phyloP scores from a whole-genome alignment of 2,888 invertebrate genomes.

The Callimorpha dominula region DNA sequence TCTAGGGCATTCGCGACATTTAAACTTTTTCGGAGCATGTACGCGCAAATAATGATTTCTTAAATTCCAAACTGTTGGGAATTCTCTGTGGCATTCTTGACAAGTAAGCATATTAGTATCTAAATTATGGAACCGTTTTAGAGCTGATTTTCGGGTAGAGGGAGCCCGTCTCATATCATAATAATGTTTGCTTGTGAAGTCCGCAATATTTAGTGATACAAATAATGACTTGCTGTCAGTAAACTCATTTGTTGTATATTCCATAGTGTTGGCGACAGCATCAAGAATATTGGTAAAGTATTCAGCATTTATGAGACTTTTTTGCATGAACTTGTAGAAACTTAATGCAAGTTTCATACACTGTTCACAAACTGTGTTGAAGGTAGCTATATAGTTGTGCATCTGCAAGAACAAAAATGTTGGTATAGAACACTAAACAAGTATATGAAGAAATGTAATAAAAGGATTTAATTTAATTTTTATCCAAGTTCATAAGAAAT shows the following conservation, averaged over 20 bases:
- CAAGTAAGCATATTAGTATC: slow-evolving; percentile 56
- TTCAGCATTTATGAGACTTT: slow-evolving; percentile 55
- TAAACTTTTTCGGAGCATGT: slow-evolving; percentile 67
- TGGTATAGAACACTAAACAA: background rate
- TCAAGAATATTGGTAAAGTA: slow-evolving; percentile 57
- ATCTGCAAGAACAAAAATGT: slow-evolving; percentile 57
- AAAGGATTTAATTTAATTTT: too few relatives aligned
- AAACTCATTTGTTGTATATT: slow-evolving; percentile 44
- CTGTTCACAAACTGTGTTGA: slow-evolving; percentile 62
- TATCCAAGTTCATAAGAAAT: too few relatives aligned
- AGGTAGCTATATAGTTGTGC: slow-evolving; percentile 54
- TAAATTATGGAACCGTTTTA: slow-evolving; percentile 52
- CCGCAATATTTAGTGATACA: slow-evolving; percentile 60
- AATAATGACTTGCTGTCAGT: slow-evolving; percentile 59
- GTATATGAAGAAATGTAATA: too few relatives aligned
- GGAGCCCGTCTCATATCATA: slow-evolving; percentile 57
- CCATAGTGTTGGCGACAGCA: slow-evolving; percentile 55
- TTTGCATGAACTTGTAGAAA: slow-evolving; percentile 65
- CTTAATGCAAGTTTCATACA: slow-evolving; percentile 62
- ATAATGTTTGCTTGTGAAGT: slow-evolving; percentile 59
- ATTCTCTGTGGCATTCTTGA: slow-evolving; percentile 65
- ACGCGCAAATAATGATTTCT: slow-evolving; percentile 67
- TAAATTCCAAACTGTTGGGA: slow-evolving; percentile 58
- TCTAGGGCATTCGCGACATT: slow-evolving; percentile 65
- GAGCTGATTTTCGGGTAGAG: slow-evolving; percentile 47